A percentile compares a stretch with the other conserved stretches of the same genome.
Conservation (phyloP, 2,797 vertebrate genomes). For the Phrynocephalus guinanensis region DNA sequence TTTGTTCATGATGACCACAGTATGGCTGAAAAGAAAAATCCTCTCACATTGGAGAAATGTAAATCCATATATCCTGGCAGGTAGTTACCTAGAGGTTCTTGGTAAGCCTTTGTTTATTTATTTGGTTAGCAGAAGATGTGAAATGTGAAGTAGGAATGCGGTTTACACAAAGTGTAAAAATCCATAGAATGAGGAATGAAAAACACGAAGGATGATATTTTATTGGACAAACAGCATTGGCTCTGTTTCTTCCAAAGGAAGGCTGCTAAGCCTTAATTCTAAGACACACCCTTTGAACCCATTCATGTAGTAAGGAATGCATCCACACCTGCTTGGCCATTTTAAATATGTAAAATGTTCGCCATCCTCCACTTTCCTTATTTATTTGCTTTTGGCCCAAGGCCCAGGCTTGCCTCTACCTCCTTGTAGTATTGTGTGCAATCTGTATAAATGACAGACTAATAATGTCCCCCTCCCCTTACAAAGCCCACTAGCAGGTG, state of each 20-base stretch:
- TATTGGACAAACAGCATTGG: background rate
- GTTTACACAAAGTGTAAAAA: background rate
- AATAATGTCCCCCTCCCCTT: slow-evolving; percentile 71
- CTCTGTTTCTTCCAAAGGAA: background rate
- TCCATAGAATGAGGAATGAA: background rate
- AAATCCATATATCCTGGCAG: background rate
- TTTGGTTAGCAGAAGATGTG: background rate
- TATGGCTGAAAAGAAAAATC: background rate
- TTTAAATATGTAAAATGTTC: slow-evolving; percentile 35
- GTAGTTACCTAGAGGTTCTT: background rate
- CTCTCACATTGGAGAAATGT: background rate
- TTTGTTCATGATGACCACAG: background rate
- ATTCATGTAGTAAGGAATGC: background rate
- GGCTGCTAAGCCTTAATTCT: too few species aligned
- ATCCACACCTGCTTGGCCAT: background rate
- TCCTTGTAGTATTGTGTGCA: slow-evolving; percentile 9
- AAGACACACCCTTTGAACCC: background rate
- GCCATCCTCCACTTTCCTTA: slow-evolving; percentile 52
- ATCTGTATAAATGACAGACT: slow-evolving; percentile 77
- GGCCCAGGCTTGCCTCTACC: background rate
- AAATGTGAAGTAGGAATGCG: background rate
- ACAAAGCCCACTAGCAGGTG: slow-evolving; percentile 71
- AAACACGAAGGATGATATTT: background rate
- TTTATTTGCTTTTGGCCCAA: slow-evolving; percentile 41
- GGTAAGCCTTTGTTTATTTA: background rate